phyloP scores from a whole-genome alignment of 2,888 invertebrate species.

The Phengaris alcon region DNA sequence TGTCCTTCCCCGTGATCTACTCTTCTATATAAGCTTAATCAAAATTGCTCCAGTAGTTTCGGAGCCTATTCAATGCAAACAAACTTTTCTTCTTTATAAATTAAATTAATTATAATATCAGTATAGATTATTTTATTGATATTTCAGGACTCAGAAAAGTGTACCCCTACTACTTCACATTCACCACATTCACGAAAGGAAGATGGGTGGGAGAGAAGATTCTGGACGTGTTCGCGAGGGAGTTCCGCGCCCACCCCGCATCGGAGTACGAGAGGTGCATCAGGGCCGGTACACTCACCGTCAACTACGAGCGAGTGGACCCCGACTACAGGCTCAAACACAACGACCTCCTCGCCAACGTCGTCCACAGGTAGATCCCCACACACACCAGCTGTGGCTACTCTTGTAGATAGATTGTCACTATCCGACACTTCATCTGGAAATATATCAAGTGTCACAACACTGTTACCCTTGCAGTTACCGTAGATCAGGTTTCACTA shows the following conservation, averaged over 20 bases:
- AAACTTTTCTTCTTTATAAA: too few species aligned
- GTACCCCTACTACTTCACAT: slow-evolving; percentile 97
- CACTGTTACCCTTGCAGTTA: background rate
- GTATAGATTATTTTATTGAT: background rate
- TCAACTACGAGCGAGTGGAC: slow-evolving; percentile 95
- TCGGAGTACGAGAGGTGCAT: slow-evolving; percentile 96
- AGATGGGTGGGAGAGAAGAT: slow-evolving; percentile 97
- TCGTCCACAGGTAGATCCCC: slow-evolving; percentile 90
- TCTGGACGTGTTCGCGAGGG: slow-evolving; percentile 93
- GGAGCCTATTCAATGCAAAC: too few species aligned
- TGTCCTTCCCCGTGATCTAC: too few species aligned
- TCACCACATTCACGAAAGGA: slow-evolving; percentile 97
- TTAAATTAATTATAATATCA: too few species aligned
- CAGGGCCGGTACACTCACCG: slow-evolving; percentile 93
- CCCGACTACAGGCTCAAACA: slow-evolving; percentile 95
- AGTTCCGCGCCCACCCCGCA: slow-evolving; percentile 96
- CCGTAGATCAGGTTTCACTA: background rate
- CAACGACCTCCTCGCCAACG: slow-evolving; percentile 95
- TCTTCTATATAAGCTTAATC: too few species aligned
- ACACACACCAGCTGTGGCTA: slow-evolving; percentile 33
- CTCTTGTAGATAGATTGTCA: slow-evolving; percentile 43
- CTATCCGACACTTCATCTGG: slow-evolving; percentile 34
- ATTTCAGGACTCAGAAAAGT: slow-evolving; percentile 93
- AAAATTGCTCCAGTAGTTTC: too few species aligned
- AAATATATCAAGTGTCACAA: slow-evolving; percentile 34